A percentile compares a stretch with the other conserved stretches of the same genome.
Conservation (phyloP, 2,113 vertebrate species). For the Heterochromis multidens region DNA sequence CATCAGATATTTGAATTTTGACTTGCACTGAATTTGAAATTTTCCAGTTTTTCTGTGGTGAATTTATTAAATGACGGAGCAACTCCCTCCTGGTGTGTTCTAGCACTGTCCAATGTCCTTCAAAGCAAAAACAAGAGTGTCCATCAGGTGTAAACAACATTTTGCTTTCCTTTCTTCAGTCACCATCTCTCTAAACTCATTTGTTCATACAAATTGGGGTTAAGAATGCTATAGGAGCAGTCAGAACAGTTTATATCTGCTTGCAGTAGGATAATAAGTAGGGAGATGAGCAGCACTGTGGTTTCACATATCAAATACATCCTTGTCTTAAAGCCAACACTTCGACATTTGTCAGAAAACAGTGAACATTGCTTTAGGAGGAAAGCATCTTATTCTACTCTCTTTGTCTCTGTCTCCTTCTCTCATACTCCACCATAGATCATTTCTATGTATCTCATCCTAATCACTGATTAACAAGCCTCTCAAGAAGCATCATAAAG, state of each 20-base stretch:
- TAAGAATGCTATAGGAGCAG: too few species aligned
- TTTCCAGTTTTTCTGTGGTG: not conserved
- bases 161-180: too few species aligned
- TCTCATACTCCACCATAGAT: not conserved
- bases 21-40: too few species aligned
- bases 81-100: not conserved
- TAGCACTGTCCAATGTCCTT: not conserved
- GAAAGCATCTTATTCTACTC: not conserved
- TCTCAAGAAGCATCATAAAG: constrained; percentile 12
- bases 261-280: not conserved
- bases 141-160: not conserved
- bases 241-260: not conserved
- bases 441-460: not conserved
- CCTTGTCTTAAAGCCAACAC: not conserved
- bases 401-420: not conserved
- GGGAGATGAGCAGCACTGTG: not conserved
- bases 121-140: not conserved
- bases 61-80: not conserved
- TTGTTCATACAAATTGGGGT: not conserved
- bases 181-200: not conserved
- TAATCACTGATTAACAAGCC: constrained; percentile 6
- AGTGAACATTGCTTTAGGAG: not conserved
- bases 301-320: too few species aligned
- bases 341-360: not conserved
- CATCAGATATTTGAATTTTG: not conserved